A percentile compares a stretch with the other conserved stretches of the same genome.
Evolutionary conservation across 1,140 invertebrate genomes (phyloP).

Genomic region (Pseudobourletiella spinata): DNA sequence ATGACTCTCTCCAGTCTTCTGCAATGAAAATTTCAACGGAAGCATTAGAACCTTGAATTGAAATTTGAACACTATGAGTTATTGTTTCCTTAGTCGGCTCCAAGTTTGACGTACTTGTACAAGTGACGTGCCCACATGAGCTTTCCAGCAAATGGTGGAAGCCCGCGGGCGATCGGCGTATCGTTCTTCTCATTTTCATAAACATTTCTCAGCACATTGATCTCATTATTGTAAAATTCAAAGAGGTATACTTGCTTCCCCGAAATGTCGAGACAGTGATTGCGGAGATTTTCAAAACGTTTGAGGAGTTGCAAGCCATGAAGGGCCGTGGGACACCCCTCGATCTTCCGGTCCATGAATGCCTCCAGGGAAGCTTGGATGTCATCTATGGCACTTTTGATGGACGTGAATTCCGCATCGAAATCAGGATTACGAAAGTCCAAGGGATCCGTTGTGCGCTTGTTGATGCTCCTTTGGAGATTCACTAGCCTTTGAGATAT

Average conservation of each 20-base stretch:
- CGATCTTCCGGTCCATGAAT: conserved; percentile 49
- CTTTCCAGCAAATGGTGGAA: conserved; percentile 34
- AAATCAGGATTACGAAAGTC: conserved; percentile 64
- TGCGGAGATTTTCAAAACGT: conserved; percentile 57
- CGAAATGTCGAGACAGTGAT: conserved; percentile 57
- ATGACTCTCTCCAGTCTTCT: conserved; percentile 31
- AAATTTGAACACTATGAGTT: too few species aligned
- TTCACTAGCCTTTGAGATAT: conserved; percentile 57
- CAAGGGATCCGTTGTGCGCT: conserved; percentile 65
- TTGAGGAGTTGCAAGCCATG: conserved; percentile 27
- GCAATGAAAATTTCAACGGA: too few species aligned
- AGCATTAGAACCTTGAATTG: too few species aligned
- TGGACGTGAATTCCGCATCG: conserved; percentile 66
- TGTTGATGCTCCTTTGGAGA: conserved; percentile 57
- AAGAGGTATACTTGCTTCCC: conserved; percentile 48
- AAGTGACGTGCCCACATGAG: conserved; percentile 30
- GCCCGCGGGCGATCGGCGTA: conserved; percentile 26
- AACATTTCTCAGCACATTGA: conserved; percentile 18
- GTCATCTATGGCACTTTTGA: conserved; percentile 56
- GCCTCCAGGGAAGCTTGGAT: conserved; percentile 57
- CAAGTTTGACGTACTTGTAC: conserved; percentile 29
- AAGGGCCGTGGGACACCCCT: conserved; percentile 37
- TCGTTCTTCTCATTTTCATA: conserved; percentile 33
- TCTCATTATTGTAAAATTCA: conserved; percentile 34
- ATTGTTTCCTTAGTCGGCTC: too few species aligned